Evolutionary conservation across 1,140 invertebrate species (phyloP).

Genomic region (Oncopodura yosiiana): DNA sequence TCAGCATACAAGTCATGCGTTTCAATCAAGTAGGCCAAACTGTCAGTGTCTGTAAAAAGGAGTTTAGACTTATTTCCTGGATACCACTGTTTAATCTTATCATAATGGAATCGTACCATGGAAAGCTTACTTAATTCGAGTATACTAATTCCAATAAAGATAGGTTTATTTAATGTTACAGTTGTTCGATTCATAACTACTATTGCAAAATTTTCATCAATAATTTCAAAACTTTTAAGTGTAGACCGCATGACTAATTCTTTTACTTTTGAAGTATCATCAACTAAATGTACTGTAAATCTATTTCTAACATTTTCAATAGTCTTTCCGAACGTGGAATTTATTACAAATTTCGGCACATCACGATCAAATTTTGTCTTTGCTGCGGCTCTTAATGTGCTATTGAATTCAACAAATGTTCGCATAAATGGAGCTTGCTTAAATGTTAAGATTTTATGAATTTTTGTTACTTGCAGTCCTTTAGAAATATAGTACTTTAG

Average conservation of each 20-base stretch:
- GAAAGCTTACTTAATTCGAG: constrained; percentile 11
- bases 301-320: constrained; percentile 36
- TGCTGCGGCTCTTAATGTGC: constrained; percentile 34
- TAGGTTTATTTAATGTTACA: constrained; percentile 8
- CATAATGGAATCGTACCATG: constrained; percentile 10
- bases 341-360: constrained; percentile 38
- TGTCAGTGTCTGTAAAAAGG: constrained; percentile 18
- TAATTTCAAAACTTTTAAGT: constrained; percentile 1
- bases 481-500: constrained; percentile 43
- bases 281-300: constrained; percentile 1
- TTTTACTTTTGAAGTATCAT: not conserved
- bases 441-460: constrained; percentile 44
- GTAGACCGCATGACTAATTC: not conserved
- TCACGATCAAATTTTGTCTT: constrained; percentile 34
- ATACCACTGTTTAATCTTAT: constrained; percentile 8
- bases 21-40: constrained; percentile 10
- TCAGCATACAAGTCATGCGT: constrained; percentile 13
- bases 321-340: constrained; percentile 35
- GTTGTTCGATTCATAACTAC: not conserved
- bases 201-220: not conserved
- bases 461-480: constrained; percentile 43
- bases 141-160: constrained; percentile 7
- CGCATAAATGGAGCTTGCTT: constrained; percentile 44
- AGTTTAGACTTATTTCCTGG: constrained; percentile 5
- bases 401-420: constrained; percentile 43